phyloP scores from a whole-genome alignment of 1,140 invertebrate species.

The Drosophila lini region DNA sequence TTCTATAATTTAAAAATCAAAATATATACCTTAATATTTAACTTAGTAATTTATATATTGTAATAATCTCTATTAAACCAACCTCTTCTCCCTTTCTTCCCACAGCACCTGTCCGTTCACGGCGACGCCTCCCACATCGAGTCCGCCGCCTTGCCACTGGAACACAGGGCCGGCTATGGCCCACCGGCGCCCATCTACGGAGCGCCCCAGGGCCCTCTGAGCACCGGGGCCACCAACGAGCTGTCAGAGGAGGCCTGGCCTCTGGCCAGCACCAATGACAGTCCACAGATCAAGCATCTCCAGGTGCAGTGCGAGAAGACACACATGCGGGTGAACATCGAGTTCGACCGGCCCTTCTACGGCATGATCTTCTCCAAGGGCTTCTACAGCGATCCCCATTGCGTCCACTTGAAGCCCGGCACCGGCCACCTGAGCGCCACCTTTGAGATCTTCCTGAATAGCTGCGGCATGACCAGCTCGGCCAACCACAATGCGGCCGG shows the following conservation, averaged over 20 bases:
- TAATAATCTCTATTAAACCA: background rate
- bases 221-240: constrained; percentile 80
- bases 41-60: too few relatives aligned
- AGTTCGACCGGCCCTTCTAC: constrained; percentile 97
- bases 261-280: constrained; percentile 89
- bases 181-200: constrained; percentile 87
- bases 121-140: constrained; percentile 90
- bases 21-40: background rate
- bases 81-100: constrained; percentile 2
- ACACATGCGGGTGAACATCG: constrained; percentile 96
- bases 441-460: constrained; percentile 96
- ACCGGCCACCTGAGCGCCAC: constrained; percentile 95
- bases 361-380: constrained; percentile 98
- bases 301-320: constrained; percentile 98
- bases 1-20: too few relatives aligned
- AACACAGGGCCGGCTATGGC: constrained; percentile 90
- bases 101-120: constrained; percentile 87
- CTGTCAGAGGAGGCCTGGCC: constrained; percentile 90
- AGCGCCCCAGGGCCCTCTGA: constrained; percentile 85
- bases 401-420: constrained; percentile 95
- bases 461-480: constrained; percentile 95
- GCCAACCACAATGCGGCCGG: constrained; percentile 92
- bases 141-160: constrained; percentile 91
- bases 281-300: constrained; percentile 95
- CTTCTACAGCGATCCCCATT: constrained; percentile 95